Evolutionary conservation across 1,140 invertebrate species (phyloP), one percentile per base, ranked within the genome.

Genomic region (Neodiprion pinetum): DNA sequence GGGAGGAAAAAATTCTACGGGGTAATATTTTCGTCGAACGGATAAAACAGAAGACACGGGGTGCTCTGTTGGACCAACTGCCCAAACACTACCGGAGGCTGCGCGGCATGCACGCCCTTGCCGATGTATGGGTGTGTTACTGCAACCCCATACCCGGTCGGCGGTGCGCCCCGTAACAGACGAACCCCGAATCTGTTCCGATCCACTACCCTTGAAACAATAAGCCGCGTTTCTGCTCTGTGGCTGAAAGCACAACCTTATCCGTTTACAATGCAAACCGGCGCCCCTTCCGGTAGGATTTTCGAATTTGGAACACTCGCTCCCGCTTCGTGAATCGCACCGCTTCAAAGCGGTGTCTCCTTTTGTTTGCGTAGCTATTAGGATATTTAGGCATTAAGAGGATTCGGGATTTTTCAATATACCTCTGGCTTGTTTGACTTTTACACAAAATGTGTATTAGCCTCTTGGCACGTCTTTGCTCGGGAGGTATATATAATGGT

Each of bases 221-320:
- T 86, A 85, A 88, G 85, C 85, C 87, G 82, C 86, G 9, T 61
- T 17, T 61, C 53, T 61, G 53, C 53, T 61, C n/a, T 17, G 53
- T 61, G 53, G 53, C 53, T 61, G 53, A 61, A 85, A 83, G 85
- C 84, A 83, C 84, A 88, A 85, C 80, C 81, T 89, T 89, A 89
- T 89, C 88, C 85, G 81, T 83, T 89, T 89, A 89, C 88, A 88
- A 88, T 85, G 81, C 80, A 88, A 88, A 89, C 84, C 66, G 47
- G 72, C 73, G 72, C 73, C 78, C 79, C 83, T 85, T 84, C 82
- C 84, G 82, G 75, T 80, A 74, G 81, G 82, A 83, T 86, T 87
- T 85, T 85, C 82, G 79, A 83, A 82, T 82, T 81, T 78, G 40
- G 78, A 82, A 79, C 76, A 77, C 77, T 61, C 53, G 11, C 11